Base-by-base conservation (phyloP, 2,797 vertebrate genomes). In the Myotis pilosus region DNA sequence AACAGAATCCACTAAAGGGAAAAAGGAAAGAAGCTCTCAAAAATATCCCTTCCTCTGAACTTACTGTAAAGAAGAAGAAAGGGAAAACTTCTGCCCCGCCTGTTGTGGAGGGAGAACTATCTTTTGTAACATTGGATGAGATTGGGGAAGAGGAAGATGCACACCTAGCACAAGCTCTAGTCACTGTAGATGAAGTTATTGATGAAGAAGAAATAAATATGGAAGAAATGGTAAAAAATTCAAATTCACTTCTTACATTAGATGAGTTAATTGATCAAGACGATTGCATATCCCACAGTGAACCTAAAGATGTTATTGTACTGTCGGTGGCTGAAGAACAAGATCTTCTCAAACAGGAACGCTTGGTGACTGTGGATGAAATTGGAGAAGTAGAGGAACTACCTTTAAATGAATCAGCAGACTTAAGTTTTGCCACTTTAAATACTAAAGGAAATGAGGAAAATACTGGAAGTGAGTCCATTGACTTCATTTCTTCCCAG, bases 111-210 rank as follows among this genome's bases (percentile, higher is more conserved):
- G 98, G 97, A 3, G 97, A 96, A 33, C 95, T 97, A 79, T 98
- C 98, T 93, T 99, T 99, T 88, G 98, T 99, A 81, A 99, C 98
- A 0, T 87, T 99, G 36, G 99, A 99, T 36, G 99, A 99, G 95
- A 98, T 99, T 0, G 98, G 98, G 7, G 98, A 98, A 92, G 98
- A 99, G 47, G 98, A 99, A 94, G 98, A 98, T 16, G 17, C 82
- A 1, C 92, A 89, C 22, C 92, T 95, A 1, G 91, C 75, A 1
- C 98, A 98, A 89, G 88, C 98, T 2, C 97, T 99, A 57, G 96
- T 99, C 49, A 99, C 99, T 10, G 98, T 99, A 91, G 99, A 99
- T 79, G 99, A 99, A 97, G 98, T 99, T 28, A 93, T 98, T 38
- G 98, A 98, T 47, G 98, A 99, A 38, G 99, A 99, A 33, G 98